Percentiles rank a stretch among this genome's conserved stretches.
Conservation (phyloP, 1,140 invertebrate genomes). For the Hylyphantes graminicola region DNA sequence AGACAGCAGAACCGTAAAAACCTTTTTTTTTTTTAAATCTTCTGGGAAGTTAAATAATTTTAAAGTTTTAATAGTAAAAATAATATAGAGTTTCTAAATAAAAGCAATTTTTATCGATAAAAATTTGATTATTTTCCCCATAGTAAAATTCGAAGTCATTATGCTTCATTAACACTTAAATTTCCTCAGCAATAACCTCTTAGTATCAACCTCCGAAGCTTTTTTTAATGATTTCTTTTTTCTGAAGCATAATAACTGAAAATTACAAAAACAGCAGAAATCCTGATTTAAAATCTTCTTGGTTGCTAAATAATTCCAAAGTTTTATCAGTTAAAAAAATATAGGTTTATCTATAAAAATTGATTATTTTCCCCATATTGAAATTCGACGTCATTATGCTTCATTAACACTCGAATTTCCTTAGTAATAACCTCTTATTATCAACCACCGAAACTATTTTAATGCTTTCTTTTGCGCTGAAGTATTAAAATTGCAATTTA, state of each 20-base stretch:
- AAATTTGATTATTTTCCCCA: background rate
- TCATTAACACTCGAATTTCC: background rate
- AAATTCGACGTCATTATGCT: background rate
- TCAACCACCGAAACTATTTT: background rate
- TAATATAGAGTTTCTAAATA: too few relatives aligned
- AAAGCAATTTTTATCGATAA: too few relatives aligned
- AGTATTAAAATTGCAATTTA: background rate
- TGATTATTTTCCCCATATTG: background rate
- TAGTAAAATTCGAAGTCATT: background rate
- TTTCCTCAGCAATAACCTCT: too few relatives aligned
- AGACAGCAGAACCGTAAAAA: too few relatives aligned
- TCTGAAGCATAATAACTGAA: background rate
- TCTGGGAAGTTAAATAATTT: too few relatives aligned
- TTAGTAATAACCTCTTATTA: too few relatives aligned
- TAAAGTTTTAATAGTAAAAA: too few relatives aligned
- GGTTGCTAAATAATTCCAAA: too few relatives aligned
- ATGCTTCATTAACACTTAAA: background rate
- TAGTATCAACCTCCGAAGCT: too few relatives aligned
- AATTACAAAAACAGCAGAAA: background rate
- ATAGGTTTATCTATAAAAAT: background rate
- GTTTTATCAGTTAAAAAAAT: too few relatives aligned
- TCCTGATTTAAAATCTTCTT: too few relatives aligned
- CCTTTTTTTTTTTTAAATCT: too few relatives aligned
- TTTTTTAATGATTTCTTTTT: background rate
- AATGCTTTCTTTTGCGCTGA: background rate